Base-by-base conservation (phyloP, 2,888 invertebrate species). In the Lepidonotus clava region DNA sequence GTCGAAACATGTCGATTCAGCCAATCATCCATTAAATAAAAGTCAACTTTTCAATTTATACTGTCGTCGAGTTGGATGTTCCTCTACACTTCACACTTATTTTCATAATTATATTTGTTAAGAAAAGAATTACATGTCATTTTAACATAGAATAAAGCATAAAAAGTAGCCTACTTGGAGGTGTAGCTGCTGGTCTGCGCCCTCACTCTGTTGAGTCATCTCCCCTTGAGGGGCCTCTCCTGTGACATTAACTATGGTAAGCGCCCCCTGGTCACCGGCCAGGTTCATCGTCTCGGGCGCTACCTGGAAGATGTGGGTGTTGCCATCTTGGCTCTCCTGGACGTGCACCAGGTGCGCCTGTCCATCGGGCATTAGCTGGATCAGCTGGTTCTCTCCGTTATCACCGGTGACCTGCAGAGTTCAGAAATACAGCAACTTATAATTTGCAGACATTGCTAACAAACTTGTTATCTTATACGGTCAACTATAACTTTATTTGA, bases 351-450 rank as follows among this genome's bases (percentile, higher is more conserved):
- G 18, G 51, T 84, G 87, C 6, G 87, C 84, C 34, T 84, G 71
- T 14, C 84, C 87, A 38, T 87, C 84, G 0, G 87, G 87, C 53
- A 53, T 67, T 18, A 87, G 32, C 41, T 84, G 87, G 46, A 87
- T 84, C 84, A 87, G 40, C 87, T 87, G 87, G 40, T 84, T 87
- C 41, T 84, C 53, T 28, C 87, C 87, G 66, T 84, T 71, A 21
- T 77, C 56, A 34, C 66, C 87, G 6, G 84, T 84, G 28, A 87
- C 56, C 84, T 87, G 24, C n/a, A 38, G 38, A 67, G 34, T 8
- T 67, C 6, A 46, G 18, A 46, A 11, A 11, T 8, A 46, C 46
- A 46, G 46, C 46, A 18, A 46, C 46, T 46, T 46, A 46, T 46
- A 11, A 46, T 18, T 11, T 11, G 8, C 8, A 46, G 8, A 46